phyloP scores from a whole-genome alignment of 2,797 vertebrate species.

The Myotis pilosus region DNA sequence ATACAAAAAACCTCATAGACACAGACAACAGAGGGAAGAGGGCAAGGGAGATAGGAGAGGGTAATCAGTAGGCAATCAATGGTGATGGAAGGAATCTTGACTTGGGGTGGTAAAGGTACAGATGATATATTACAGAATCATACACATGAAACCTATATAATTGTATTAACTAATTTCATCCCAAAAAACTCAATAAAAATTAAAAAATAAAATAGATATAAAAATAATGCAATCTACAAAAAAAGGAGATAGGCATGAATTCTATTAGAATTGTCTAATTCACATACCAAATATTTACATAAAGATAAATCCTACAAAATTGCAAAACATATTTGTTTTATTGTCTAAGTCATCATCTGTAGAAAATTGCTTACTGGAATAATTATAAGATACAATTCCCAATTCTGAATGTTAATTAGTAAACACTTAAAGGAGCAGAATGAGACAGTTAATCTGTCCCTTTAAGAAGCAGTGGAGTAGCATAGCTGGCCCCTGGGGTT shows the following conservation, averaged over 20 bases:
- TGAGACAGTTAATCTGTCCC: background rate
- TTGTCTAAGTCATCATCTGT: background rate
- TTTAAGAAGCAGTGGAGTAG: background rate
- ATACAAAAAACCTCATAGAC: too few species aligned
- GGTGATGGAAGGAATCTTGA: too few species aligned
- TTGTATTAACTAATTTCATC: too few species aligned
- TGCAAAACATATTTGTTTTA: background rate
- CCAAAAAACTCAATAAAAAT: too few species aligned
- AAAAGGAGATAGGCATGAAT: background rate
- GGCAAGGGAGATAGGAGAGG: too few species aligned
- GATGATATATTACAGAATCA: too few species aligned
- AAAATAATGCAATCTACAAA: background rate
- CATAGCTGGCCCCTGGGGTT: background rate
- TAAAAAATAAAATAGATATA: background rate
- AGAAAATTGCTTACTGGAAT: slow-evolving; percentile 39
- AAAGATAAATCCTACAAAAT: slow-evolving; percentile 19
- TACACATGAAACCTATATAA: too few species aligned
- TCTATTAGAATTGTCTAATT: slow-evolving; percentile 49
- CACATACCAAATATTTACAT: slow-evolving; percentile 40
- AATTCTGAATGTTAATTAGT: background rate
- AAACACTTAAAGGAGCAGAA: background rate
- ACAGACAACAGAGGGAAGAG: too few species aligned
- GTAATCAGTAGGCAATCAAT: too few species aligned
- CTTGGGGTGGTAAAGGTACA: too few species aligned
- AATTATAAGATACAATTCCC: background rate